Percentiles rank a stretch among this genome's conserved stretches.
Evolutionary conservation across 2,797 vertebrate genomes (phyloP).

Genomic region (Brachyalestes nurse): DNA sequence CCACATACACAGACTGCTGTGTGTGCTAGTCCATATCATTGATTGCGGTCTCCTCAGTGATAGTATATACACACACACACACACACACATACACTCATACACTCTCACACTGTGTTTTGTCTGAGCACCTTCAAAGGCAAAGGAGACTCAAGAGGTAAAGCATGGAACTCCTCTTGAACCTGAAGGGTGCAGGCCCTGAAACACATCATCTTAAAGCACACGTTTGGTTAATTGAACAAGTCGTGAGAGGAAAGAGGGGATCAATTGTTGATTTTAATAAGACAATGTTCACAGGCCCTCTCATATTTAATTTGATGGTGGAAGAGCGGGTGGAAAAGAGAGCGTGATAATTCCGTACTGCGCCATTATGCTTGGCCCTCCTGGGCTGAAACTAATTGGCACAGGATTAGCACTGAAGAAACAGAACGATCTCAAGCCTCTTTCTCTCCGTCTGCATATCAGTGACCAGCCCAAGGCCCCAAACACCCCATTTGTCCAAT

Average conservation of each 20-base stretch:
- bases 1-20: background rate
- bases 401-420: constrained; percentile 80
- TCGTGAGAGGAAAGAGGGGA: constrained; percentile 51
- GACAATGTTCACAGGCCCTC: constrained; percentile 61
- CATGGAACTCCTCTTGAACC: constrained; percentile 30
- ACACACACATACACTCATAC: background rate
- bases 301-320: constrained; percentile 65
- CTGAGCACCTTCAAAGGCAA: constrained; percentile 43
- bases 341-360: constrained; percentile 59
- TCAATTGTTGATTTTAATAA: constrained; percentile 65
- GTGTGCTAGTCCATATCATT: background rate
- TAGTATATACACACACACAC: background rate
- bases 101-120: background rate
- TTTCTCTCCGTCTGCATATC: constrained; percentile 44
- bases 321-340: constrained; percentile 54
- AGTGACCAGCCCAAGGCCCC: constrained; percentile 51
- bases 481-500: constrained; percentile 44
- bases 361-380: constrained; percentile 64
- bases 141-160: background rate
- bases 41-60: background rate
- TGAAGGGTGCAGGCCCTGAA: background rate
- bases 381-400: constrained; percentile 81
- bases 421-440: constrained; percentile 55
- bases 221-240: constrained; percentile 59
- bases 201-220: constrained; percentile 45